Evolutionary conservation across 2,113 vertebrate species (phyloP), one percentile per base, ranked within the genome.

Genomic region (Fulmarus glacialis): DNA sequence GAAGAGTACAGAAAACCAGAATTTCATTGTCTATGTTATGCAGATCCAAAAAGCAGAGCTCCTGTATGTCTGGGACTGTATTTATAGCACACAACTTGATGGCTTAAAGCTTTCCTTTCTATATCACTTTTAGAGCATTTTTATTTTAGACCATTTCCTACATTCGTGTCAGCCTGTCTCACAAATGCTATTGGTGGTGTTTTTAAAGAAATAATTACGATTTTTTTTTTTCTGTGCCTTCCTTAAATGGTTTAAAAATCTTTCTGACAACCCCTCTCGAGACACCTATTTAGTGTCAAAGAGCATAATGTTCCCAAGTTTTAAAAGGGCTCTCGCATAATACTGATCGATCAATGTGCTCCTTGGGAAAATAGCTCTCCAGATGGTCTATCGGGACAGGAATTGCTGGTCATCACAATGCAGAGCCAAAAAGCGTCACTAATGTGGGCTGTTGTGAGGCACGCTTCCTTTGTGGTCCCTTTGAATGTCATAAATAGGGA

Each of bases 391-490:
- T 87, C 85, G 92, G 97, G 97, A 94, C 95, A 93, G 97, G 95
- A 97, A 97, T 97, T 97, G 97, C 96, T 78, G 97, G 95, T 83
- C 89, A 58, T 48, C 93, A 97, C 98, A 98, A 98, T 98, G 97
- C 92, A 73, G 98, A 98, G 98, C 98, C 98, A 98, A 98, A 98
- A 97, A 98, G 98, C 98, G 94, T 98, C 98, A 98, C 98, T 99
- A 99, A 99, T 98, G 99, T 96, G 98, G 98, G 98, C 98, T 99
- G 99, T 99, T 99, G 99, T 98, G 98, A 98, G 99, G 99, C 99
- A 99, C 99, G 98, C 99, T 99, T 99, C 99, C 97, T 98, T 99
- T 99, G 99, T 99, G 90, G 93, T 58, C 80, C 82, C 95, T 95
- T 90, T 97, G 85, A 98, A 98, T 97, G 98, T 93, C 97, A 94